These are phyloP conservation scores for Ammospiza nelsoni DNA, from an alignment of 2,113 vertebrate genomes.

Conservation along the genomic window DNA sequence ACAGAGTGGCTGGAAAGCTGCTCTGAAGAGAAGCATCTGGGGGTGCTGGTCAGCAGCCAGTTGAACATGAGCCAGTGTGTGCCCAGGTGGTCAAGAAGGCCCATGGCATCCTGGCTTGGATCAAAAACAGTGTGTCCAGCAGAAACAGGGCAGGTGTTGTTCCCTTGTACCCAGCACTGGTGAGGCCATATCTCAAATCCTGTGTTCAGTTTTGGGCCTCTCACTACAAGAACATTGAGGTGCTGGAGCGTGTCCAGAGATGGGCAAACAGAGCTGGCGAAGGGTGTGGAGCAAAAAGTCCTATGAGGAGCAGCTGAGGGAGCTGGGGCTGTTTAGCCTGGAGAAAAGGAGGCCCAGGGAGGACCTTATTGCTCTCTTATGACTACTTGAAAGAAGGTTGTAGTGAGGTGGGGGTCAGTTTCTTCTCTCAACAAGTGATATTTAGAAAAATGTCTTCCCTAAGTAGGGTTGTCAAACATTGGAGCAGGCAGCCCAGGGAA, in stretches of 20 bases:
- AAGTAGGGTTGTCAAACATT: neutral
- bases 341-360: neutral
- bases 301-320: neutral
- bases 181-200: neutral
- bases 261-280: neutral
- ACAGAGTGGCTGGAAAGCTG: neutral
- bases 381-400: neutral
- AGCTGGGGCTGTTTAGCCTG: neutral
- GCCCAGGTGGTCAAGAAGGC: neutral
- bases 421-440: neutral
- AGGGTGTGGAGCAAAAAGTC: neutral
- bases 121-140: neutral
- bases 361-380: neutral
- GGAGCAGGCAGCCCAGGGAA: neutral
- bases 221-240: neutral
- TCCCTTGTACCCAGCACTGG: neutral
- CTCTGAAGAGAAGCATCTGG: neutral
- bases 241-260: rapidly evolving
- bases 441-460: neutral
- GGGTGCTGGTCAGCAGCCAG: neutral
- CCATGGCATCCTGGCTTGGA: neutral
- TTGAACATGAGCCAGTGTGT: neutral
- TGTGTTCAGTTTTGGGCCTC: neutral
- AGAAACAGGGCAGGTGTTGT: neutral
- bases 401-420: neutral